Base-by-base conservation (phyloP, 2,113 vertebrate species). In the Arenaria interpres region DNA sequence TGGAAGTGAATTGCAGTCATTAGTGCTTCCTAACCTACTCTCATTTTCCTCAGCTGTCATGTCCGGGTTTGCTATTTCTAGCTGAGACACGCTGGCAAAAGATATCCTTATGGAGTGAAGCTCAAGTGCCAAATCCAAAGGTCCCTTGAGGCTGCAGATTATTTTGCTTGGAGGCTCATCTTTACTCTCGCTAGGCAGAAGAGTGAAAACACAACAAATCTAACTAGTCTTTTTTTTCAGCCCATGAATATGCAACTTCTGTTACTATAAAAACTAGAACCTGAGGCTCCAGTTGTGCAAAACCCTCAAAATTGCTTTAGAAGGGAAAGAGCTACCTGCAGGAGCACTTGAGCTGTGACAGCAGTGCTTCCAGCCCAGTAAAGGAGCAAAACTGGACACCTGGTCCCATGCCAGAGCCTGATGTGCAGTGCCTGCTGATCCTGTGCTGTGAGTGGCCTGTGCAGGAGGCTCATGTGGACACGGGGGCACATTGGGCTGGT, bases 401-500 rank as follows among this genome's bases (percentile, higher is more conserved):
- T 50, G 0, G 0, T 32, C 8, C 30, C 32, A 5, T 35, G 41
- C 4, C 9, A 5, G 27, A 71, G 21, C 50, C 28, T 15, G 9
- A 19, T 7, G 59, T 10, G 27, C 22, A 27, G 76, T 30, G n/a
- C 14, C 56, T 35, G 35, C 41, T 87, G 75, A 12, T 37, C 48
- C 45, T n/a, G 18, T 43, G 2, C 14, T 24, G 43, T 33, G 19
- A 22, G 39, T 12, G 43, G 12, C 1, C 2, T 1, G 1, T 32
- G 21, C 37, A 66, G 45, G 45, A 67, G 27, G 10, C 32, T 50
- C 28, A 6, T 7, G 17, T 2, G 2, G 53, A 17, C 5, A 10
- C 1, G 1, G 2, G 4, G 35, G 16, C 32, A 4, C 0, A 0
- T 39, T 7, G 37, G 33, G 30, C 12, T 48, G 39, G 30, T 24